A percentile compares a stretch with the other conserved stretches of the same genome.
phyloP scores from a whole-genome alignment of 2,888 invertebrate genomes.

The Agrotis exclamationis region DNA sequence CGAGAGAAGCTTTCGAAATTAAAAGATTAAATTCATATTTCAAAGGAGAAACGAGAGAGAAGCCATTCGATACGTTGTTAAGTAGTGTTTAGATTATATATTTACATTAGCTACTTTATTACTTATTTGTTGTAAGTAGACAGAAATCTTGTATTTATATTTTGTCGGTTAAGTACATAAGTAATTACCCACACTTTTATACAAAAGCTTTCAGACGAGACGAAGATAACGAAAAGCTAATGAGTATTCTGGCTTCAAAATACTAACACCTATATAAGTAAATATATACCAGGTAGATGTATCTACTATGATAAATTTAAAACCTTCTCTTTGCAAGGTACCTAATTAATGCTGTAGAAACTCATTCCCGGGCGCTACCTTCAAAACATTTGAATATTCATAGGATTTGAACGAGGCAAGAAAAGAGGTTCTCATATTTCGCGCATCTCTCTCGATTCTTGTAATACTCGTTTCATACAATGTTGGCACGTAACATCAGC shows the following conservation, averaged over 20 bases:
- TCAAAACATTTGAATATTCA: slow-evolving; percentile 49
- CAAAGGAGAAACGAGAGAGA: slow-evolving; percentile 25
- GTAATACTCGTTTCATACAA: slow-evolving; percentile 26
- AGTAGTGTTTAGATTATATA: slow-evolving; percentile 6
- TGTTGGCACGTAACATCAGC: slow-evolving; percentile 18
- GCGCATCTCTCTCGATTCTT: slow-evolving; percentile 6
- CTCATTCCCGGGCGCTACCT: slow-evolving; percentile 2
- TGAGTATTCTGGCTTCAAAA: background rate
- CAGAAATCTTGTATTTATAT: background rate
- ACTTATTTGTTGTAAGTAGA: slow-evolving; percentile 6
- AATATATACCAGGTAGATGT: background rate
- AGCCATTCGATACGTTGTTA: slow-evolving; percentile 25
- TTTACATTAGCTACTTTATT: slow-evolving; percentile 7
- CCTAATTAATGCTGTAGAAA: slow-evolving; percentile 17
- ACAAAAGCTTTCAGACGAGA: background rate
- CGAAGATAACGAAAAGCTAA: background rate
- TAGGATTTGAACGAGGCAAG: background rate
- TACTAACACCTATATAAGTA: background rate
- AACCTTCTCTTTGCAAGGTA: slow-evolving; percentile 10
- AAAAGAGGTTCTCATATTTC: slow-evolving; percentile 21
- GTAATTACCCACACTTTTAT: too few relatives aligned
- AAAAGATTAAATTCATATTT: slow-evolving; percentile 58
- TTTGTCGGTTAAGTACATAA: background rate
- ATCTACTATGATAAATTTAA: background rate
- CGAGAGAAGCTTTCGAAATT: slow-evolving; percentile 53